Conservation (phyloP, 2,888 invertebrate species). For the Drosophila crucigera region DNA sequence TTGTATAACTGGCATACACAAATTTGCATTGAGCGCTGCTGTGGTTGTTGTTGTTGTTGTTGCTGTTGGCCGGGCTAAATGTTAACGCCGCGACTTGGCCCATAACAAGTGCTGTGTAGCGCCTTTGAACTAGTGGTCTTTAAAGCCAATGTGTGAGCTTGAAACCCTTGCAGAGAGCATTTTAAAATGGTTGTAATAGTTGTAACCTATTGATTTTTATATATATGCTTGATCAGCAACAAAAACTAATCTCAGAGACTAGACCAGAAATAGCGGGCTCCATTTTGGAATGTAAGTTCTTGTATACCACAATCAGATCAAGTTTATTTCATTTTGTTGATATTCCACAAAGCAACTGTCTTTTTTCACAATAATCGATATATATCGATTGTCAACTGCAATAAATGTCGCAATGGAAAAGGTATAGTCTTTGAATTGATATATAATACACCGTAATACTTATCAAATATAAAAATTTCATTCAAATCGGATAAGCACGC, state of each 20-base stretch:
- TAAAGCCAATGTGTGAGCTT: slow-evolving; percentile 14
- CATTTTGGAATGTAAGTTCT: neutral
- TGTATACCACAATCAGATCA: neutral
- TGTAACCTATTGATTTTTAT: neutral
- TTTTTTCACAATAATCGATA: neutral
- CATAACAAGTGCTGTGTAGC: neutral
- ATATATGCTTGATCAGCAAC: neutral
- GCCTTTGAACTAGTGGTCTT: neutral
- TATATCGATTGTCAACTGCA: neutral
- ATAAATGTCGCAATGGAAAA: neutral
- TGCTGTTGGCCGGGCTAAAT: slow-evolving; percentile 13
- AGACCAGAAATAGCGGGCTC: neutral
- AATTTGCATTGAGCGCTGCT: slow-evolving; percentile 45
- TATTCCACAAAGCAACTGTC: accelerated
- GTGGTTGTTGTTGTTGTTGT: no score
- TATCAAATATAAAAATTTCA: neutral
- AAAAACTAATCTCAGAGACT: neutral
- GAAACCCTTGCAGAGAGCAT: neutral
- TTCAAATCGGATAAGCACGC: neutral
- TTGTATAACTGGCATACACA: slow-evolving; percentile 67
- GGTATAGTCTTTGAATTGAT: accelerated
- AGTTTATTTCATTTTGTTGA: no score
- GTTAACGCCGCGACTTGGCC: slow-evolving; percentile 7
- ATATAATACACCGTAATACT: neutral
- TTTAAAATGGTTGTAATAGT: neutral